A percentile compares a stretch with the other conserved stretches of the same genome.
Conservation (phyloP, 2,797 vertebrate genomes). For the Clarias platycephalus region DNA sequence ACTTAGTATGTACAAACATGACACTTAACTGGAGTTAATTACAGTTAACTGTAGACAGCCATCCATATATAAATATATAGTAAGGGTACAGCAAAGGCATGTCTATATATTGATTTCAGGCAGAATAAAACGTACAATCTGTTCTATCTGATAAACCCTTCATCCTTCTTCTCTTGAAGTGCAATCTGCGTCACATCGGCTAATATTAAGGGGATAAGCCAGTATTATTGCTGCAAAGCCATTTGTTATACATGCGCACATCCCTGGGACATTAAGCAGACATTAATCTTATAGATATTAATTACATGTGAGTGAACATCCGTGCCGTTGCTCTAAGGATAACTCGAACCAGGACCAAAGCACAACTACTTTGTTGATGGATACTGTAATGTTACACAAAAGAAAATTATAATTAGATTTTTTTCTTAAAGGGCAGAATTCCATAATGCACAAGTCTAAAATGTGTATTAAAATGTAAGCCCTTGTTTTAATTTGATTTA, state of each 20-base stretch:
- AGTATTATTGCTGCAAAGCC: slow-evolving; percentile 34
- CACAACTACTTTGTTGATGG: background rate
- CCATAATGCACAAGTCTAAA: background rate
- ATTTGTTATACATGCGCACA: slow-evolving; percentile 6
- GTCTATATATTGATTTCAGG: background rate
- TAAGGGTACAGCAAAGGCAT: background rate
- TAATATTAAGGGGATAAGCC: slow-evolving; percentile 34
- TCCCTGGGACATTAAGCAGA: background rate
- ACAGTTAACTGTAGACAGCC: background rate
- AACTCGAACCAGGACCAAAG: background rate
- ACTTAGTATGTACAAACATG: background rate
- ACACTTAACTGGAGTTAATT: background rate
- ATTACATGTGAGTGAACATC: background rate
- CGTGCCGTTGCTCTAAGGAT: background rate
- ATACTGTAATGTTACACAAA: background rate
- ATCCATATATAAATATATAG: background rate
- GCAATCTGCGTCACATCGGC: background rate
- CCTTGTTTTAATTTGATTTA: background rate
- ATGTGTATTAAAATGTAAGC: background rate
- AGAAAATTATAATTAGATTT: background rate
- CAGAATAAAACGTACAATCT: background rate
- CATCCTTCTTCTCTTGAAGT: background rate
- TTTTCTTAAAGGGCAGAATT: background rate
- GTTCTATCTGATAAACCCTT: background rate
- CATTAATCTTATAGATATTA: background rate